Evolutionary conservation across 2,888 invertebrate genomes (phyloP), one percentile per base, ranked within the genome.

Genomic region (Anthrax anthrax): DNA sequence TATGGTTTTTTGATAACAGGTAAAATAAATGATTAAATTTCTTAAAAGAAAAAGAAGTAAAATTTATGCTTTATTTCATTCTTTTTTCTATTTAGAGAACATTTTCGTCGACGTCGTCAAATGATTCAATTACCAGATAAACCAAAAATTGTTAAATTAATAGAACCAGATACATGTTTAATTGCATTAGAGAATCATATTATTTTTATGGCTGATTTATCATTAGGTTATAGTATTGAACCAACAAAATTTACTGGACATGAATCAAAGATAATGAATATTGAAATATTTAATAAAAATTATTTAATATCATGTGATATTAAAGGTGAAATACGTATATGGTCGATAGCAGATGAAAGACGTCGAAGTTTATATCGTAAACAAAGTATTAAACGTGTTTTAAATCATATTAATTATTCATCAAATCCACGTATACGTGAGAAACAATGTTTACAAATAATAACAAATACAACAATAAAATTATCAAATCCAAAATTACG

Each of bases 41-140:
- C 8, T 23, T 6, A 12, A 12, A 32, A 12, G 1, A 1, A 32
- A 32, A 29, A 29, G 29, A 29, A 29, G 3, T 29, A 3, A 10
- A 3, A 4, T 9, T 29, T 29, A 9, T 29, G 8, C 3, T 10
- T 29, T 12, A 9, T 29, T 5, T 2, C 9, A 12, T 12, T 32
- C 12, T 12, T 4, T 4, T 17, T 43, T 43, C 27, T 12, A 2
- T 19, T 34, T n/a, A 68, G 66, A 39, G 67, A 64, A 9, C 60
- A 60, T 29, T 64, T 63, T 40, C 64, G 64, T 50, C 64, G 64
- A 48, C 59, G 62, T 18, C 64, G 65, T 2, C 64, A 67, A 48
- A 64, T 69, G 9, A 55, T 67, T 13, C 58, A 59, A 34, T 50
- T 69, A 34, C 60, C 60, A 2, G 47, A 57, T 27, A 49, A 58